Evolutionary conservation across 1,140 invertebrate genomes (phyloP), one percentile per base, ranked within the genome.

Genomic region (Eufriesea mexicana): DNA sequence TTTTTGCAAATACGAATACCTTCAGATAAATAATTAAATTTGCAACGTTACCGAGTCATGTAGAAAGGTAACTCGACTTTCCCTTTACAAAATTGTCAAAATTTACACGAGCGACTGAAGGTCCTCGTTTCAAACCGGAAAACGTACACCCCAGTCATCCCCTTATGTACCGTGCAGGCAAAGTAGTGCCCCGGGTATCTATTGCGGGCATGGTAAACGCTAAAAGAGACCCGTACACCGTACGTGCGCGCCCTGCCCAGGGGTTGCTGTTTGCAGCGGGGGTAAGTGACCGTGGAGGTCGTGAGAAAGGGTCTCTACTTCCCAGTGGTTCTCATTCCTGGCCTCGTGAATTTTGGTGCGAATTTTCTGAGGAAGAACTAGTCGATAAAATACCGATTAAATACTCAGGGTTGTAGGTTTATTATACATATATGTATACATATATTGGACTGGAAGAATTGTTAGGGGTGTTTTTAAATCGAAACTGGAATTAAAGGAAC

Each of bases 111-210:
- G 83, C 61, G 2, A 62, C 73, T 73, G 2, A 66, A 55, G 79
- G 55, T 54, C 75, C 62, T 78, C 70, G 67, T 79, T 80, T 70
- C 49, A 51, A 42, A 54, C 55, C 35, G 66, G 78, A 64, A 85
- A 85, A 59, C 66, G 83, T 83, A 80, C 76, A 80, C 74, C 20
- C n/a, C 55, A 70, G 49, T 70, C 77, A 74, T 66, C 76, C 74
- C 74, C 75, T 82, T 84, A 84, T 68, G 74, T 79, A 83, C 64
- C 81, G 67, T 77, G 72, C 75, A 61, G 73, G 82, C 55, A 78
- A 88, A 89, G 89, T 88, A 88, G 86, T 81, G 85, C 68, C 35
- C 18, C 42, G 42, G 59, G 80, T 88, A 87, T 78, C 79, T 78
- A 75, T 86, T 49, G 68, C 72, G 59, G 47, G 18, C 77, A 83